phyloP scores from a whole-genome alignment of 2,888 invertebrate species.

The Malachius bipustulatus region DNA sequence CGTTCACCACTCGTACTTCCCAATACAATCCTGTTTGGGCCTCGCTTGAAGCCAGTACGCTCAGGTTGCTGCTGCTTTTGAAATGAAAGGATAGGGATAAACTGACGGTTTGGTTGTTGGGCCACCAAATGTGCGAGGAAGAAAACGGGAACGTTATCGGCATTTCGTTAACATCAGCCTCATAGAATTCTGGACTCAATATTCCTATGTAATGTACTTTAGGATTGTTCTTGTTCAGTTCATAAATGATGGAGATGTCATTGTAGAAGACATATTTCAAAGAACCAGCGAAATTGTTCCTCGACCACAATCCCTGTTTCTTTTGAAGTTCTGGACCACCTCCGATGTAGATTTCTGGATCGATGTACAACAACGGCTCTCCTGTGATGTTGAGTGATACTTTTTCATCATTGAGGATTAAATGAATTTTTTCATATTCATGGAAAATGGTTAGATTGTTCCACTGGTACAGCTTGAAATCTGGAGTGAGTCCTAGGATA shows the following conservation, averaged over 20 bases:
- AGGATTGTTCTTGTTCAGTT: conserved; percentile 71
- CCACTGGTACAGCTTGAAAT: conserved; percentile 59
- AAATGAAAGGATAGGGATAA: conserved; percentile 76
- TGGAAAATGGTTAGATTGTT: conserved; percentile 83
- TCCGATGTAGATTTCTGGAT: conserved; percentile 89
- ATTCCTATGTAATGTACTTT: conserved; percentile 50
- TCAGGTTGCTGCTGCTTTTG: conserved; percentile 65
- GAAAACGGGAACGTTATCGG: conserved; percentile 87
- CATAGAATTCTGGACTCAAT: conserved; percentile 70
- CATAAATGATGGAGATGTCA: conserved; percentile 82
- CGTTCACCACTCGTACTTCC: conserved; percentile 78
- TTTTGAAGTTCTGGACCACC: conserved; percentile 62
- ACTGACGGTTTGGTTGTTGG: conserved; percentile 58
- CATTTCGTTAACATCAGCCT: conserved; percentile 73
- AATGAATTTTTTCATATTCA: conserved; percentile 56
- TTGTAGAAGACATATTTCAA: conserved; percentile 89
- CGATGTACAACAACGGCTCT: conserved; percentile 68
- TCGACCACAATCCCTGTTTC: conserved; percentile 53
- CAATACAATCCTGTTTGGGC: conserved; percentile 70
- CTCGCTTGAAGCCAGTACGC: conserved; percentile 76
- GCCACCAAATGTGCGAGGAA: conserved; percentile 85
- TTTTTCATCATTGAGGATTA: conserved; percentile 64
- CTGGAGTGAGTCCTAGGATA: conserved; percentile 54
- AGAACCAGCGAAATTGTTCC: conserved; percentile 58
- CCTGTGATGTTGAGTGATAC: conserved; percentile 61